phyloP scores from a whole-genome alignment of 2,888 invertebrate species.

The Halocaridina rubra region DNA sequence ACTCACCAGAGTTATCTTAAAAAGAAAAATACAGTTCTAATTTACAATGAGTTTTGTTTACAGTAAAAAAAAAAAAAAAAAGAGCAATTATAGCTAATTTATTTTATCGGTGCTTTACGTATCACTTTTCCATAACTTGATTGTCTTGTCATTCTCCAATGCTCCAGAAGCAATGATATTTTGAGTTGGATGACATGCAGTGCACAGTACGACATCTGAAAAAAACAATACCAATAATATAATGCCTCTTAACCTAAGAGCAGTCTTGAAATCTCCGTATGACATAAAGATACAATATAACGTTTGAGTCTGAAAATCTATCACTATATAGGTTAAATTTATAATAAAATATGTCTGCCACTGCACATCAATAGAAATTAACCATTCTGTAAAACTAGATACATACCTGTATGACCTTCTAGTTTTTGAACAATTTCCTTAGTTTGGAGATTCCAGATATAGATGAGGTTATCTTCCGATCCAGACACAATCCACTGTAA shows the following conservation, averaged over 20 bases:
- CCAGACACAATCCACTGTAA: conserved; percentile 98
- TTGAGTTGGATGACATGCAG: conserved; percentile 98
- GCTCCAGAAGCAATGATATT: conserved; percentile 99
- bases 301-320: no score
- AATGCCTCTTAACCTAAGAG: no score
- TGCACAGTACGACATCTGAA: conserved; percentile 90
- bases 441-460: conserved; percentile 99
- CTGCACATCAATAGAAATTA: no score
- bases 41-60: no score
- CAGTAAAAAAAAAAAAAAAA: not conserved
- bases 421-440: conserved; percentile 99
- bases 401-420: conserved; percentile 78
- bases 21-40: no score
- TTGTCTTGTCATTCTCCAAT: conserved; percentile 97
- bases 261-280: no score
- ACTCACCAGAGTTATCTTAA: no score
- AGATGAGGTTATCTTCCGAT: conserved; percentile 98
- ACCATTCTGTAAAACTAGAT: no score
- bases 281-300: no score
- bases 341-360: no score
- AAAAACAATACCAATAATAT: no score
- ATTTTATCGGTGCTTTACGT: conserved; percentile 64
- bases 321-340: no score
- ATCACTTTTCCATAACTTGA: conserved; percentile 98
- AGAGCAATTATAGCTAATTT: not conserved